Base-by-base conservation (phyloP, 2,113 vertebrate genomes). In the Heptranchias perlo region DNA sequence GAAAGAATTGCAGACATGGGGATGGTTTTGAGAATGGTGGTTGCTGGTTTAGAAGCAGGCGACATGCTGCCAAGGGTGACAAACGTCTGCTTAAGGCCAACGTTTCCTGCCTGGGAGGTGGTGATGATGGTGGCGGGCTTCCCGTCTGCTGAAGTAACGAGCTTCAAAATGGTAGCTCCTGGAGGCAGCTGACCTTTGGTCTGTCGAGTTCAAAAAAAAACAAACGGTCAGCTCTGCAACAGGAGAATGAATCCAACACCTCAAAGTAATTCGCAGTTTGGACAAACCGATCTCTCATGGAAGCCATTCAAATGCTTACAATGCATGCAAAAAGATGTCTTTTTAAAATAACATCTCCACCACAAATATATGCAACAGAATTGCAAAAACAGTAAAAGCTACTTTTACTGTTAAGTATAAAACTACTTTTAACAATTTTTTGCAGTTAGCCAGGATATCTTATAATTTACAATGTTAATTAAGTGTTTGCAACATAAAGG, bases 21-120 rank as follows among this genome's bases (percentile, higher is more conserved):
- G 65, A 96, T 96, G 10, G 96, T 96, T 92, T 96, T 96, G 86
- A 96, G 86, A 39, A 96, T 96, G 39, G 96, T 96, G 47, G 96
- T 94, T 3, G 84, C 25, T 64, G 96, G 96, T 73, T 96, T 96
- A 21, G 96, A 87, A 67, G 96, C 86, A 44, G 84, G 84, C 28
- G 96, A 87, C 96, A 96, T 67, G 28, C 65, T 78, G 21, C 96
- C 65, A 14, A 96, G 86, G 65, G 67, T 96, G 44, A 96, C 54
- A 14, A 96, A 49, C 3, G 86, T 67, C 91, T 87, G 86, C 91
- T 91, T 96, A 16, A 78, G 86, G 44, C 86, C 91, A 61, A 96
- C n/a, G 11, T 76, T 92, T 35, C 96, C 96, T 0, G 96, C 96
- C 28, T 87, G 84, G 62, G 86, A 92, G 84, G 96, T 93, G 91